Evolutionary conservation across 2,888 invertebrate genomes (phyloP).

Genomic region (Drosophila mayaguana): DNA sequence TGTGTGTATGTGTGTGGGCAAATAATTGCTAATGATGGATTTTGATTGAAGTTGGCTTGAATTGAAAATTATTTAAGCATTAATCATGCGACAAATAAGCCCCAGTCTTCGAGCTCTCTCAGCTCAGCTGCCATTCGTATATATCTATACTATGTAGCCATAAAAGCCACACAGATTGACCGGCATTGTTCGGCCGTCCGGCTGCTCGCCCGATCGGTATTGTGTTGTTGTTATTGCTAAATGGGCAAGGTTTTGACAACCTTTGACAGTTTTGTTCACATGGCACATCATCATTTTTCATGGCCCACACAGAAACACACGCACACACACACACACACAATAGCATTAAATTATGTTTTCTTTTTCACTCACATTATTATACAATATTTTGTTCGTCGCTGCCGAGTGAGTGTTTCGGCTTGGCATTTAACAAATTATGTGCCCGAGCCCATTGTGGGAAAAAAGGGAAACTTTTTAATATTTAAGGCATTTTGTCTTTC

Average conservation of each 20-base stretch:
- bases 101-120: constrained; percentile 5
- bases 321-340: neutral
- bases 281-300: constrained; percentile 76
- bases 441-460: constrained; percentile 41
- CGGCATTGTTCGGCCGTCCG: constrained; percentile 34
- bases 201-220: constrained; percentile 26
- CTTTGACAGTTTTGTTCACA: constrained; percentile 77
- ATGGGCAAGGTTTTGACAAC: constrained; percentile 77
- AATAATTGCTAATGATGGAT: constrained; percentile 65
- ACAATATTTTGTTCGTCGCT: constrained; percentile 11
- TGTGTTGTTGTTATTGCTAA: constrained; percentile 59
- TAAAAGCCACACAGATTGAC: constrained; percentile 50
- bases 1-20: neutral
- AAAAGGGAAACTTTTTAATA: constrained; percentile 57
- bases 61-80: constrained; percentile 72
- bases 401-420: constrained; percentile 17
- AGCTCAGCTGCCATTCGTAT: constrained; percentile 32
- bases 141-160: constrained; percentile 10
- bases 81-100: constrained; percentile 72
- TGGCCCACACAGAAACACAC: constrained; percentile 15
- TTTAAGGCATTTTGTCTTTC: constrained; percentile 50
- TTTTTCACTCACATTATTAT: constrained; percentile 36
- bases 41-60: constrained; percentile 57
- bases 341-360: constrained; percentile 57
- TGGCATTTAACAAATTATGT: constrained; percentile 70